Percentiles rank a stretch among this genome's conserved stretches.
Evolutionary conservation across 2,797 vertebrate species (phyloP).

Genomic region (Sphaeramia orbicularis): DNA sequence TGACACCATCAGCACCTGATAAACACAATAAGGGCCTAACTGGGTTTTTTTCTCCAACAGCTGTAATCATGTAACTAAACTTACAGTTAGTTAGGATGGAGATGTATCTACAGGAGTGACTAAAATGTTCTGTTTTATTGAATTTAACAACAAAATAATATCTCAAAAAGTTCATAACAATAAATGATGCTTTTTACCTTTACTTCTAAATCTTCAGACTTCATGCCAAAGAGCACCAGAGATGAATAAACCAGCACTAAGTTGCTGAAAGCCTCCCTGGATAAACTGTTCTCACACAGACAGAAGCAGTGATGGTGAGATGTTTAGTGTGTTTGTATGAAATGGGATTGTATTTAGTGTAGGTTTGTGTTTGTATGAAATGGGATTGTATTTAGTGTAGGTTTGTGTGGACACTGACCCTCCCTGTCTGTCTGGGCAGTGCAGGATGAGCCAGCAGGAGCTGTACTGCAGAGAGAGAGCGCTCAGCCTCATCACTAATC

Average conservation of each 20-base stretch:
- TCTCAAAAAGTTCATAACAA: neutral
- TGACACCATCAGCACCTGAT: constrained; percentile 88
- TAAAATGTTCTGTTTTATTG: too few species aligned
- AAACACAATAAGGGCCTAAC: neutral
- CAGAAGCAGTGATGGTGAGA: constrained; percentile 1
- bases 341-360: neutral
- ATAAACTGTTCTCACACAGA: constrained; percentile 84
- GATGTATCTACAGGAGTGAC: too few species aligned
- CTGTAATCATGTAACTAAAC: too few species aligned
- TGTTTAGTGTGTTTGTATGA: neutral
- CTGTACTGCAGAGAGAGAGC: constrained; percentile 93
- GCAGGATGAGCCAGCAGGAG: constrained; percentile 92
- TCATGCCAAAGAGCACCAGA: constrained; percentile 86
- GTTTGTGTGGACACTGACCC: constrained; percentile 81
- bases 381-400: neutral
- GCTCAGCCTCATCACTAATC: constrained; percentile 87
- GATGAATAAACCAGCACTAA: constrained; percentile 90
- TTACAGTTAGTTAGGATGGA: too few species aligned
- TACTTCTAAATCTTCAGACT: constrained; percentile 89
- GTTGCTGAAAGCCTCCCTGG: constrained; percentile 85
- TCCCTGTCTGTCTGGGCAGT: constrained; percentile 78
- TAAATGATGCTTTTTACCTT: constrained; percentile 85
- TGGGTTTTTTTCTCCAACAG: neutral
- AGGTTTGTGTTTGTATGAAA: neutral
- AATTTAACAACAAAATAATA: too few species aligned